Evolutionary conservation across 64 coral and sea anemone genomes (phyloP).

Genomic region (Orbicella faveolata): DNA sequence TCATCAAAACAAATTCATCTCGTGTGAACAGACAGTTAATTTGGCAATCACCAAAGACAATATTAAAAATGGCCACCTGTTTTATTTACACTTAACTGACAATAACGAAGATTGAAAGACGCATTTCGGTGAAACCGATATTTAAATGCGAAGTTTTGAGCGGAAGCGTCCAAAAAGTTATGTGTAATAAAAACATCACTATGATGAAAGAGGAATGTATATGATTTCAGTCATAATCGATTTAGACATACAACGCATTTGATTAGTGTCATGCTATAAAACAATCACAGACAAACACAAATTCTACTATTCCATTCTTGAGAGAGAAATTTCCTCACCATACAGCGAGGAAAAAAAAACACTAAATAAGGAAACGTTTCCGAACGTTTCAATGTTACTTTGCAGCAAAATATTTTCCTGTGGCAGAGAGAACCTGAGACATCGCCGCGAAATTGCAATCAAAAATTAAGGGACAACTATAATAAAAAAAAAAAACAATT

Average conservation of each 20-base stretch:
- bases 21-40: constrained; percentile 5
- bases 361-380: background rate
- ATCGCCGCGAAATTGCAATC: background rate
- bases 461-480: background rate
- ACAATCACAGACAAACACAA: background rate
- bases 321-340: background rate
- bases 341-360: background rate
- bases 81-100: background rate
- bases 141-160: background rate
- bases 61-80: constrained; percentile 23
- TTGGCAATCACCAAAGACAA: background rate
- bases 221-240: background rate
- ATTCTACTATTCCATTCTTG: background rate
- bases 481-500: background rate
- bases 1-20: background rate
- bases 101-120: background rate
- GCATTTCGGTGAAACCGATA: background rate
- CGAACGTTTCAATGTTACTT: background rate
- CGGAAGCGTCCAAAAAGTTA: background rate
- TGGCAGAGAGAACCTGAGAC: background rate
- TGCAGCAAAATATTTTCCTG: background rate
- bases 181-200: background rate
- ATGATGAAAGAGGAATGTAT: background rate
- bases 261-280: background rate
- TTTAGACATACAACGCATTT: background rate